Conservation (phyloP, 2,888 invertebrate genomes). For the Tribolium freemani region DNA sequence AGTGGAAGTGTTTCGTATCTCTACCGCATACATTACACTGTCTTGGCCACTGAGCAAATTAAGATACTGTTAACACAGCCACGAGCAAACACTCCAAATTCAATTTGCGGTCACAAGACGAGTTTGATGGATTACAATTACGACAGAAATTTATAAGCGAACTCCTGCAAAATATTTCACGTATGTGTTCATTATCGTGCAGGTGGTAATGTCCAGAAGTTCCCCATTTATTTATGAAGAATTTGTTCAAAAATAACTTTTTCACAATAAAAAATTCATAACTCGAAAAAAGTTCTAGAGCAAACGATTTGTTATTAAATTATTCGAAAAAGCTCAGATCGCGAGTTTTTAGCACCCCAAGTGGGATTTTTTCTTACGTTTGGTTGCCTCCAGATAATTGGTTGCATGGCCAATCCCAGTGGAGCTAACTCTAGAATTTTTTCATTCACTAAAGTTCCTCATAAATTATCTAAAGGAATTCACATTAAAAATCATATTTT, state of each 20-base stretch:
- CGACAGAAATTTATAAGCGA: neutral
- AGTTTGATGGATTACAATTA: neutral
- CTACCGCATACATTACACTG: conserved; percentile 9
- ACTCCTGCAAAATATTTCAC: neutral
- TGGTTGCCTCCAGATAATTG: neutral
- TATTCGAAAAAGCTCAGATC: neutral
- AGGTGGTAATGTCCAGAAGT: neutral
- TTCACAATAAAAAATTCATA: too few species aligned
- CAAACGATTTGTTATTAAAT: too few species aligned
- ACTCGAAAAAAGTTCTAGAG: too few species aligned
- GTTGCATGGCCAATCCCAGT: neutral
- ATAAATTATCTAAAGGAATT: too few species aligned
- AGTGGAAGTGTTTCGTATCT: conserved; percentile 1
- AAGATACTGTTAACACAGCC: conserved; percentile 31
- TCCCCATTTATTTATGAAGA: neutral
- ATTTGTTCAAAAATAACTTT: neutral
- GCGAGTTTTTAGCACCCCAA: neutral
- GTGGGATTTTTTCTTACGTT: neutral
- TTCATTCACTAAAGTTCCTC: too few species aligned
- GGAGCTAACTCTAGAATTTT: neutral
- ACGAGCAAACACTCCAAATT: conserved; percentile 5
- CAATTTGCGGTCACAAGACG: neutral
- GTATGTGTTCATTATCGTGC: neutral
- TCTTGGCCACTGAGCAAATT: conserved; percentile 20
- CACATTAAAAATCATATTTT: too few species aligned